These are phyloP conservation scores for Pterocles gutturalis DNA, from an alignment of 2,113 vertebrate species.

Conservation along the genomic window DNA sequence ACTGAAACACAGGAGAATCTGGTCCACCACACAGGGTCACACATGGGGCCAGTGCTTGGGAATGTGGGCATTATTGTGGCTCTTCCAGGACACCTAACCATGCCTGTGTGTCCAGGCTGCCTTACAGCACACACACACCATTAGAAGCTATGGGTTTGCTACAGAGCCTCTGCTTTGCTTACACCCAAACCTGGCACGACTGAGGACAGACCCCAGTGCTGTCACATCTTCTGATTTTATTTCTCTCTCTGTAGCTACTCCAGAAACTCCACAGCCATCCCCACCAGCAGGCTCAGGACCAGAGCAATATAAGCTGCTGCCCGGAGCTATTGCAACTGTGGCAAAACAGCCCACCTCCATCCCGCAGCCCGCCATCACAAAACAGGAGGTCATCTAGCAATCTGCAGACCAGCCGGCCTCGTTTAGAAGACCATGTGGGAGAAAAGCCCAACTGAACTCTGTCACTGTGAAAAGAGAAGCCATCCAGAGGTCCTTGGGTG, in stretches of 20 bases:
- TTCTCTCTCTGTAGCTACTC: conserved; percentile 87
- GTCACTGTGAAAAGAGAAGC: conserved; percentile 50
- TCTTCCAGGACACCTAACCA: not conserved
- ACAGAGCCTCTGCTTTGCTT: not conserved
- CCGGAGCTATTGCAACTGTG: conserved; percentile 89
- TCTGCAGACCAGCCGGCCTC: not conserved
- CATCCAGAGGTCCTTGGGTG: not conserved
- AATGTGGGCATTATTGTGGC: not conserved
- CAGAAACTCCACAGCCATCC: conserved; percentile 96
- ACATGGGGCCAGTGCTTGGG: not conserved
- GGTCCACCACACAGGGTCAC: not conserved
- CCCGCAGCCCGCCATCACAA: conserved; percentile 92
- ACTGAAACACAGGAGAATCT: not conserved
- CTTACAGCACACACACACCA: not conserved
- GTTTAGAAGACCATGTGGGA: not conserved
- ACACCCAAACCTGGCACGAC: fast-evolving
- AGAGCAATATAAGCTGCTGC: conserved; percentile 95
- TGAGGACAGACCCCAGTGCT: not conserved
- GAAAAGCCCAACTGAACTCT: not conserved
- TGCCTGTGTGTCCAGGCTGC: not conserved
- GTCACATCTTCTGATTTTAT: not conserved
- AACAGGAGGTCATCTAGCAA: conserved; percentile 95
- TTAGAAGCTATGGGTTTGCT: not conserved
- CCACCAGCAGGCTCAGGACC: conserved; percentile 91
- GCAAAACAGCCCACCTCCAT: conserved; percentile 92